Conservation (phyloP, 2,797 vertebrate species). For the Strix occidentalis region DNA sequence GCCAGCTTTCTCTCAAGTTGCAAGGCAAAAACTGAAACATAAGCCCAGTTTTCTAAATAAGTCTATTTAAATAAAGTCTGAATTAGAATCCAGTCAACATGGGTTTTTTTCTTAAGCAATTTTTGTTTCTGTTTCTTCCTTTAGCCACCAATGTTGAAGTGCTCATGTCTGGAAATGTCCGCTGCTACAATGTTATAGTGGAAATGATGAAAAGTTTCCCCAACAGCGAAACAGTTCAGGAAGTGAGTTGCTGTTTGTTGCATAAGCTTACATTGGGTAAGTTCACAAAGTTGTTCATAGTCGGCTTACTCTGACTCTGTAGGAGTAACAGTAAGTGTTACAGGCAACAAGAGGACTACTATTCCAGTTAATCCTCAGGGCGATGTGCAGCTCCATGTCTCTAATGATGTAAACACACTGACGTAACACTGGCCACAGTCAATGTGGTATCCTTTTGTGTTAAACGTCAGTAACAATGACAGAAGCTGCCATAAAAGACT, state of each 20-base stretch:
- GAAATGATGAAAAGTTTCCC: slow-evolving; percentile 85
- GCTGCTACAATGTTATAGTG: slow-evolving; percentile 88
- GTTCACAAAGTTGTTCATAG: slow-evolving; percentile 27
- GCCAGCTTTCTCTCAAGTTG: background rate
- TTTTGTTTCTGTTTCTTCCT: slow-evolving; percentile 40
- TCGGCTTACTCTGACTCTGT: background rate
- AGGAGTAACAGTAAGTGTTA: background rate
- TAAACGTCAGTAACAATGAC: background rate
- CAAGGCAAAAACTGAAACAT: background rate
- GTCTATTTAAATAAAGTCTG: background rate
- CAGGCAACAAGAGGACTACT: background rate
- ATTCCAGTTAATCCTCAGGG: background rate
- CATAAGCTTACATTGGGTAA: slow-evolving; percentile 89
- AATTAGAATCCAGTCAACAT: background rate
- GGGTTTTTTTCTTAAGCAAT: background rate
- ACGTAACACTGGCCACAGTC: background rate
- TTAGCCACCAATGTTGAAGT: slow-evolving; percentile 93
- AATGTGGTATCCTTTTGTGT: background rate
- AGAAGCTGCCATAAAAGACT: background rate
- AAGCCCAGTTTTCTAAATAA: background rate
- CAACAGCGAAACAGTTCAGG: slow-evolving; percentile 84
- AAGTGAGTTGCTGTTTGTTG: slow-evolving; percentile 88
- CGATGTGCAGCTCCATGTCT: background rate
- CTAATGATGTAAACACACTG: background rate
- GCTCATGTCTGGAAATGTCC: slow-evolving; percentile 91